Evolutionary conservation across 2,113 vertebrate species (phyloP), one percentile per base, ranked within the genome.

Genomic region (Sorex fumeus): DNA sequence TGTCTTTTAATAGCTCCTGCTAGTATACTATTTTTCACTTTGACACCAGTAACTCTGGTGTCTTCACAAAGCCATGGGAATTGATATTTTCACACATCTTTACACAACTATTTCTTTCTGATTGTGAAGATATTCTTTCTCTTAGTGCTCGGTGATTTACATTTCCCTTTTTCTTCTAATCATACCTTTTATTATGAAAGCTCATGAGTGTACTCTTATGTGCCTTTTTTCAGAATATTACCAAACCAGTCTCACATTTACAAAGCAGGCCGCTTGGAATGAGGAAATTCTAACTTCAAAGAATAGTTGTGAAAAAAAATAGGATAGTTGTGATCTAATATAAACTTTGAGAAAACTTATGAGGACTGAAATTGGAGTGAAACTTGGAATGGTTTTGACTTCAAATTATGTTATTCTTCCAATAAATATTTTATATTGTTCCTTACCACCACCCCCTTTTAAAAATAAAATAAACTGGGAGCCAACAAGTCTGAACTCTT

Each of bases 391-490:
- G 2, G 57, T 88, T 87, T n/a, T 84, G 16, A 45, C 62, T 87
- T 84, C 45, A 88, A 88, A 84, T 69, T 72, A 86, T 34, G 94
- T 92, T 85, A 76, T 90, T 75, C 18, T 94, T 45, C 23, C n/a
- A 72, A 85, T 82, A 57, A 82, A 81, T 76, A 40, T 60, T 88
- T 78, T 10, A 47, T 74, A 45, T 6, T 87, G 3, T 71, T 92
- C 32, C 62, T 64, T 64, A 64, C 62, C 27, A 64, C 27, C 18
- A 27, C 8, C 27, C 18, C 23, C 23, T 64, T 27, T 64, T 64
- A 27, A 64, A 21, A 60, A 18, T 13, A 18, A 60, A 60, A 18
- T 64, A 23, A 32, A 23, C 28, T 62, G 15, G 43, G 80, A 91
- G 9, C 21, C 47, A 90, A 27, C 0, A 77, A 23, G 32, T 74